Evolutionary conservation across 2,113 vertebrate genomes (phyloP).

Genomic region (Gobiocypris rarus): DNA sequence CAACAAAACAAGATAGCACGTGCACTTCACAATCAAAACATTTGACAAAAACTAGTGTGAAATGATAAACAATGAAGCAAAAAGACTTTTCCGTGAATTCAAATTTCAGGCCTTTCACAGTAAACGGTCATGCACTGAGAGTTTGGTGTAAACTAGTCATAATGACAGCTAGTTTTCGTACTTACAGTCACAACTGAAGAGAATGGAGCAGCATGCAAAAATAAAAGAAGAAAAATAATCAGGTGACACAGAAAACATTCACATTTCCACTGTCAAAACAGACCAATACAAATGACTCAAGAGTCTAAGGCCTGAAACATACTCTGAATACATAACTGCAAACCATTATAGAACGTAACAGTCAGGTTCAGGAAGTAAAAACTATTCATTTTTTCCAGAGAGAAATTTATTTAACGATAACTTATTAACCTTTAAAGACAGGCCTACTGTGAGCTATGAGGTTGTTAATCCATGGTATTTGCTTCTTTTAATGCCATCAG

Average conservation of each 20-base stretch:
- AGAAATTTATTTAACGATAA: too few species aligned
- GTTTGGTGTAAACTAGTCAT: neutral
- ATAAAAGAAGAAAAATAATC: constrained; percentile 55
- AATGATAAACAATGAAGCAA: neutral
- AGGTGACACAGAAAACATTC: constrained; percentile 47
- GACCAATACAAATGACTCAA: neutral
- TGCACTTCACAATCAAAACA: neutral
- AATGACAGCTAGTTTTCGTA: constrained; percentile 60
- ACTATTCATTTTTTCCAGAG: too few species aligned
- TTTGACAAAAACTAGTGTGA: neutral
- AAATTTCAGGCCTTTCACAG: neutral
- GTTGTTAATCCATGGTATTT: too few species aligned
- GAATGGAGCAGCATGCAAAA: constrained; percentile 38
- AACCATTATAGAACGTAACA: neutral
- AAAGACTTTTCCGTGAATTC: neutral
- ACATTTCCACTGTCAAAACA: constrained; percentile 12
- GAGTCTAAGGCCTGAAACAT: neutral
- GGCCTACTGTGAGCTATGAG: too few species aligned
- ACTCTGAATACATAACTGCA: neutral
- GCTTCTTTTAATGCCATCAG: too few species aligned
- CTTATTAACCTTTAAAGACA: too few species aligned
- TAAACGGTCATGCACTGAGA: neutral
- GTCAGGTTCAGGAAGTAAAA: too few species aligned
- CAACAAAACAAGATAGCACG: too few species aligned
- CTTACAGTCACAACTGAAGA: constrained; percentile 95